Evolutionary conservation across 2,113 vertebrate genomes (phyloP), one percentile per base, ranked within the genome.

Genomic region (Girardinichthys multiradiatus): DNA sequence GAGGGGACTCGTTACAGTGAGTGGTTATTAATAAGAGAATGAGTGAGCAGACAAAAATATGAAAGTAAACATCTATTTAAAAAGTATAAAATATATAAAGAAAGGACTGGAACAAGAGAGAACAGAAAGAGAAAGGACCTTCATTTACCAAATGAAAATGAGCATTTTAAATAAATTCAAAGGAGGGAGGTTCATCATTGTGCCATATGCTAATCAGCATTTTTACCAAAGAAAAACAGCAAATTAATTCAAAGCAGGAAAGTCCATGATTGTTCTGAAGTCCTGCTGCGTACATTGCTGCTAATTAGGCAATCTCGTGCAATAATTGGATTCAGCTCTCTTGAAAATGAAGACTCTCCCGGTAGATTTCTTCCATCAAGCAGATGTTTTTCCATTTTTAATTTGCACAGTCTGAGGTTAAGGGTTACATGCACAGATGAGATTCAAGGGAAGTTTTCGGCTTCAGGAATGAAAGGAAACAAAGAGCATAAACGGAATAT

Each of bases 251-350:
- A 75, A 68, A 81, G 70, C 72, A 80, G 35, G 78, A 70, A 77
- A 57, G 63, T 62, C 82, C 27, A 5, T 74, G 59, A 57, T 62
- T 72, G 61, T 70, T 57, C 63, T 68, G 21, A 81, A 77, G 65
- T 70, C 79, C 70, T 74, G 27, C 70, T 70, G 75, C 39, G 26
- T 85, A 80, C 57, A 59, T 59, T 57, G 37, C 51, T n/a, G 71
- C 83, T 88, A 87, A 88, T 92, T 86, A 85, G 62, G 28, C 62
- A 69, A 67, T 80, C 72, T 69, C 83, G 68, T 86, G 77, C 1
- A 67, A 76, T 85, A 88, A 90, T 90, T 82, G 75, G 64, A 84
- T 84, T 87, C 57, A 69, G 82, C 73, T 87, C 70, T 85, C 70
- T 80, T 81, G 80, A 85, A 80, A 82, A 77, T 81, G 51, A 57